phyloP scores from a whole-genome alignment of 2,888 invertebrate genomes.

The Hypena proboscidalis region DNA sequence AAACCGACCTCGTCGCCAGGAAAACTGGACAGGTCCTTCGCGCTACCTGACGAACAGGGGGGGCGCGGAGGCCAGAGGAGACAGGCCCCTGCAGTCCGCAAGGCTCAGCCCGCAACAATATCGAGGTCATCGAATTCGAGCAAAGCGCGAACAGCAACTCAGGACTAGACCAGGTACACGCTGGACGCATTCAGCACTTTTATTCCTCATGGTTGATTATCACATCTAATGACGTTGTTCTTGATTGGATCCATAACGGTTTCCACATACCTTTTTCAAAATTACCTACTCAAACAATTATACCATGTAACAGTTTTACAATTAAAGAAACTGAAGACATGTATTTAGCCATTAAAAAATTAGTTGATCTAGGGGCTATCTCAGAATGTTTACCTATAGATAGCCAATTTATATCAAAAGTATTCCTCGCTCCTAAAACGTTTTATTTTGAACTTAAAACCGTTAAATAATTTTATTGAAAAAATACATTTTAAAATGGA shows the following conservation, averaged over 20 bases:
- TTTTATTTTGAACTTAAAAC: constrained; percentile 36
- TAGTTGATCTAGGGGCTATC: constrained; percentile 30
- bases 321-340: constrained; percentile 15
- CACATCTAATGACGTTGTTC: constrained; percentile 15
- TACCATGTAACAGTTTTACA: background rate
- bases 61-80: constrained; percentile 15
- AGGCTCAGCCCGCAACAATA: background rate
- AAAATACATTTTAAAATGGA: constrained; percentile 38
- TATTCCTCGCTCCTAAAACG: constrained; percentile 31
- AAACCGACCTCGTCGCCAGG: constrained; percentile 14
- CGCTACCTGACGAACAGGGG: constrained; percentile 17
- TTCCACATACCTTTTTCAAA: constrained; percentile 9
- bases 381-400: constrained; percentile 5
- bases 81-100: background rate
- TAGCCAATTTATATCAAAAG: constrained; percentile 27
- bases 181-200: constrained; percentile 23
- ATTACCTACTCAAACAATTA: constrained; percentile 3
- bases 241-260: constrained; percentile 24
- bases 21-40: constrained; percentile 40
- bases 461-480: constrained; percentile 28
- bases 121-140: background rate
- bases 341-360: constrained; percentile 22
- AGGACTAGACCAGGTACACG: constrained; percentile 8
- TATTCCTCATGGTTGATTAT: constrained; percentile 29
- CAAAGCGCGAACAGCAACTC: background rate